Evolutionary conservation across 2,797 vertebrate species (phyloP), one percentile per base, ranked within the genome.

Genomic region (Carduelis carduelis): DNA sequence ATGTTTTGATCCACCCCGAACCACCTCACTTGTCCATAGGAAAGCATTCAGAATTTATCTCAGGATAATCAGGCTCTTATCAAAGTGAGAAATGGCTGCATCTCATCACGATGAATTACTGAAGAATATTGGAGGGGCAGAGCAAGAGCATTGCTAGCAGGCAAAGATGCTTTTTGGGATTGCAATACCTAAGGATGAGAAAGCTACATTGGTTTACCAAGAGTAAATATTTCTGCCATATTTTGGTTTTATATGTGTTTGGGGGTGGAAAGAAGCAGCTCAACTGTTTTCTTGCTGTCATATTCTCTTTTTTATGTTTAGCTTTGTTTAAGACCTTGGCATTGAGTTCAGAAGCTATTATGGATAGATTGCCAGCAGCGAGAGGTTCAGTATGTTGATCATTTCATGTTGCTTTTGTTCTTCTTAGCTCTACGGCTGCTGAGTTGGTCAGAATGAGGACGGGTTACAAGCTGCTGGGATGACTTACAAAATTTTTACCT

Each of bases 201-300:
- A 96, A 95, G 53, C 70, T 92, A 63, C 83, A 82, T 13, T 81
- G 55, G 59, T 41, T 37, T 97, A 95, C 85, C 92, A 97, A 96
- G 66, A 92, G 57, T 79, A 97, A 97, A 93, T 96, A 92, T 95
- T 97, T 97, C 81, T 83, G 72, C 92, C 72, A 11, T 92, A 95
- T 96, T 97, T 97, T 93, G 71, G 60, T 83, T 97, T 97, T 97
- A 96, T 79, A 43, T 53, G 35, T 19, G 30, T 80, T 68, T 83
- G 80, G 66, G 83, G 78, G 59, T 89, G 52, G 46, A 89, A 89
- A 68, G 90, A 96, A 95, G 72, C 23, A 94, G 74, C 44, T 91
- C 95, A 94, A 47, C 32, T 47, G 79, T 93, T 95, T 96, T 94
- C 32, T 90, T 95, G 26, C 57, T 91, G 24, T 94, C 52, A 7